Evolutionary conservation across 2,113 vertebrate genomes (phyloP), one percentile per base, ranked within the genome.

Genomic region (Hyperoodon ampullatus): DNA sequence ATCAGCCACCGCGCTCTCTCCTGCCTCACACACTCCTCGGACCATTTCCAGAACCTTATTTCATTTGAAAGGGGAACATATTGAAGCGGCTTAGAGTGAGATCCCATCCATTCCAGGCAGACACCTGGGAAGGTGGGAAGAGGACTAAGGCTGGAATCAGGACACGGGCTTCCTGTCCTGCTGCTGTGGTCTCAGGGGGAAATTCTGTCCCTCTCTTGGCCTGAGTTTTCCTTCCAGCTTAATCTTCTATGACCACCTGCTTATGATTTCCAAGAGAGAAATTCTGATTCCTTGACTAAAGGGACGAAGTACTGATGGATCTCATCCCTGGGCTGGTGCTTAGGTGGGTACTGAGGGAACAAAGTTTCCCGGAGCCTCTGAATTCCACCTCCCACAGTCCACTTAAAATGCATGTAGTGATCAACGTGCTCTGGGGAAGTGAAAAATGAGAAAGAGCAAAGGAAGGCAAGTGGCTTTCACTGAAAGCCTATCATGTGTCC

Each of bases 1-100:
- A n/a, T n/a, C 65, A 74, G 13, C 13, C 30, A 21, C 26, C 13
- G 2, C 19, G 8, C 63, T 55, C 21, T 61, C 44, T 58, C 42
- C 23, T n/a, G 4, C 1, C 21, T 35, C 35, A 26, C 1, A 53
- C 1, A n/a, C 8, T 15, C 23, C 42, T 61, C 8, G 35, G 8
- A 42, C 21, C 30, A 35, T 44, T 77, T 88, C 63, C 24, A 86
- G 26, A 89, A 66, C 5, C 42, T 77, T 83, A 53, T 74, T 65
- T 68, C 88, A 55, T 42, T 87, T 66, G 44, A 58, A 81, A 85
- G 63, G 26, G 63, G 26, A 61, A 33, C 55, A n/a, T 55, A 9
- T 15, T 42, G 82, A 30, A 9, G 14, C 24, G 24, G 61, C 23
- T 95, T 23, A 44, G 28, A 30, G 4, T 65, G 65, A 74, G 24